These are phyloP conservation scores for Pterois miles DNA, from an alignment of 2,797 vertebrate species.

Conservation along the genomic window DNA sequence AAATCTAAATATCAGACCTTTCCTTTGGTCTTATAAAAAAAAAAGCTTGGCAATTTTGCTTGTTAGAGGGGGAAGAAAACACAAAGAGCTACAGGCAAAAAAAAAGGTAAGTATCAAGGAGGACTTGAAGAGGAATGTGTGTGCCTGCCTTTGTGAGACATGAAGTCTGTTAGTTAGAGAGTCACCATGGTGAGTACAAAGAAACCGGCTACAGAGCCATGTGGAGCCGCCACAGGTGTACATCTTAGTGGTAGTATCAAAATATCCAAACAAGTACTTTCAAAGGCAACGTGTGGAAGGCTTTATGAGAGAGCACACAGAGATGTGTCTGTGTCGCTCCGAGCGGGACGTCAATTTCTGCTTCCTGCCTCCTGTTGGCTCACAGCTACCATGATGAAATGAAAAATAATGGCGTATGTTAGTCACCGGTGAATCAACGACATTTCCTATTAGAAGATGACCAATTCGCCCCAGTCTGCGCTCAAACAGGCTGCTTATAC, in stretches of 20 bases:
- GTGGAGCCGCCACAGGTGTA: constrained; percentile 47
- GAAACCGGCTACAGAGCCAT: constrained; percentile 42
- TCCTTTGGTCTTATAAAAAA: neutral
- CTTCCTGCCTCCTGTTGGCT: constrained; percentile 51
- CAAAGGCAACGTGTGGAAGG: constrained; percentile 22
- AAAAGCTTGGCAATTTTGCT: neutral
- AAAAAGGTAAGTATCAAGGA: neutral
- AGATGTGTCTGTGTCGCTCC: constrained; percentile 31
- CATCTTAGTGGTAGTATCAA: constrained; percentile 32
- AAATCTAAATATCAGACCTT: neutral
- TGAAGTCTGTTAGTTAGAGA: constrained; percentile 49
- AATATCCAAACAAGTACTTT: constrained; percentile 58
- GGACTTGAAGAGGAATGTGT: constrained; percentile 20
- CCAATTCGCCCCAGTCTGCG: constrained; percentile 12
- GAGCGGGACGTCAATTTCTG: constrained; percentile 37
- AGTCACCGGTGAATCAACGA: constrained; percentile 60
- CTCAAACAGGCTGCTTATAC: constrained; percentile 23
- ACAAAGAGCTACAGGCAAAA: neutral
- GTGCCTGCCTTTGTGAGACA: constrained; percentile 18
- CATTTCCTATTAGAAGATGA: constrained; percentile 62
- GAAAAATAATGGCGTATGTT: constrained; percentile 49
- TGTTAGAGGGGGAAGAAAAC: neutral
- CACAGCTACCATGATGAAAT: constrained; percentile 40
- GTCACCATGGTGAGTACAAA: constrained; percentile 61
- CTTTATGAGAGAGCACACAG: constrained; percentile 12